A percentile compares a stretch with the other conserved stretches of the same genome.
Evolutionary conservation across 2,113 vertebrate genomes (phyloP).

Genomic region (Gymnorhina tibicen): DNA sequence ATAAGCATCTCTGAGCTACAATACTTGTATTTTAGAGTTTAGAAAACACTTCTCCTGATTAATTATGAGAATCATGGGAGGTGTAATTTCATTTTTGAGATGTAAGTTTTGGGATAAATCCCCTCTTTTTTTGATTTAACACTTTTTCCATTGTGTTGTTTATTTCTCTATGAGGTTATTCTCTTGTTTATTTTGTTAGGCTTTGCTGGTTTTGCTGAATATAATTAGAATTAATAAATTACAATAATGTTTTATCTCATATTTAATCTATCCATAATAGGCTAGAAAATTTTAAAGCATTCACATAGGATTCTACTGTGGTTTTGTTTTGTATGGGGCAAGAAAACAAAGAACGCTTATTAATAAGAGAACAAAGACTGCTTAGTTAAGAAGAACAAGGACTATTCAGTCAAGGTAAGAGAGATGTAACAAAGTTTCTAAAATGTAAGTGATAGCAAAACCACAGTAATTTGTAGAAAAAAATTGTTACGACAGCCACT

Average conservation of each 20-base stretch:
- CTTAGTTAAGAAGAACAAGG: background rate
- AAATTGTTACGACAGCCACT: background rate
- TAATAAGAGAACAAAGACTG: background rate
- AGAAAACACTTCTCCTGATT: background rate
- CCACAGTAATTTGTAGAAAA: background rate
- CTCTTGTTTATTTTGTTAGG: background rate
- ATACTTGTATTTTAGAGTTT: background rate
- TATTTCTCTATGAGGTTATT: background rate
- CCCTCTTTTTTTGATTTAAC: background rate
- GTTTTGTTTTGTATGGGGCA: background rate
- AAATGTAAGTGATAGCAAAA: background rate
- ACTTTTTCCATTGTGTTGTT: background rate
- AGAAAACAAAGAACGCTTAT: background rate
- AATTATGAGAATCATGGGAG: accelerated
- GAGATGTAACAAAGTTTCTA: background rate
- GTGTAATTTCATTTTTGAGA: background rate
- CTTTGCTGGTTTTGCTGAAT: background rate
- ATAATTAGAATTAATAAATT: background rate
- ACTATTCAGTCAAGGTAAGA: background rate
- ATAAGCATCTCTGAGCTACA: background rate
- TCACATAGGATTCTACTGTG: background rate
- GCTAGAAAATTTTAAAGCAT: background rate
- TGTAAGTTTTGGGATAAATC: background rate
- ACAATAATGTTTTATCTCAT: background rate
- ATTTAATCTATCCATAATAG: background rate